Evolutionary conservation across 2,113 vertebrate genomes (phyloP).

Genomic region (Eulemur macaco): DNA sequence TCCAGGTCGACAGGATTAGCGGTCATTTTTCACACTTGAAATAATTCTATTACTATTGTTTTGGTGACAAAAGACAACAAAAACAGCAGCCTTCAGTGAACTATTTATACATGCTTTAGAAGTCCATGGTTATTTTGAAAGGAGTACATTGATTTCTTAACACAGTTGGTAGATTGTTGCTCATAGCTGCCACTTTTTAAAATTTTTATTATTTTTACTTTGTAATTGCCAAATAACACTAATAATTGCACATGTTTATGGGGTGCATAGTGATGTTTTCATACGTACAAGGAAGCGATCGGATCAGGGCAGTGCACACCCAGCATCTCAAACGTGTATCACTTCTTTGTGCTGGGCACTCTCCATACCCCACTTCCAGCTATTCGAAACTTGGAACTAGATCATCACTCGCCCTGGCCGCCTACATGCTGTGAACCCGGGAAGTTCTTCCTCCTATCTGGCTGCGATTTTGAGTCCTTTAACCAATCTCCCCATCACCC

Average conservation of each 20-base stretch:
- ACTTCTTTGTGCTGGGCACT: neutral
- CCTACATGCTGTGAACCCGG: neutral
- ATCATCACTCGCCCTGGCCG: rapidly evolving
- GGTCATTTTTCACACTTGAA: neutral
- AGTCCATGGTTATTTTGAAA: neutral
- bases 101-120: neutral
- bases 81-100: neutral
- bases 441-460: neutral
- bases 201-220: neutral
- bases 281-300: neutral
- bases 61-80: neutral
- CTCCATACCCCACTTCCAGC: neutral
- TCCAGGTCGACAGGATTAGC: neutral
- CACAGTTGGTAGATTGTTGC: neutral
- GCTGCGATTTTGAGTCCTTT: neutral
- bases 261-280: neutral
- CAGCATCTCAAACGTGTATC: neutral
- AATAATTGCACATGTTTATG: neutral
- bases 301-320: neutral
- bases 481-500: neutral
- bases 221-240: neutral
- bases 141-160: neutral
- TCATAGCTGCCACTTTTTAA: neutral
- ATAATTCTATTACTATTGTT: neutral
- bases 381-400: neutral